Percentiles rank a stretch among this genome's conserved stretches.
Evolutionary conservation across 1,140 invertebrate species (phyloP).

Genomic region (Trichoplusia ni): DNA sequence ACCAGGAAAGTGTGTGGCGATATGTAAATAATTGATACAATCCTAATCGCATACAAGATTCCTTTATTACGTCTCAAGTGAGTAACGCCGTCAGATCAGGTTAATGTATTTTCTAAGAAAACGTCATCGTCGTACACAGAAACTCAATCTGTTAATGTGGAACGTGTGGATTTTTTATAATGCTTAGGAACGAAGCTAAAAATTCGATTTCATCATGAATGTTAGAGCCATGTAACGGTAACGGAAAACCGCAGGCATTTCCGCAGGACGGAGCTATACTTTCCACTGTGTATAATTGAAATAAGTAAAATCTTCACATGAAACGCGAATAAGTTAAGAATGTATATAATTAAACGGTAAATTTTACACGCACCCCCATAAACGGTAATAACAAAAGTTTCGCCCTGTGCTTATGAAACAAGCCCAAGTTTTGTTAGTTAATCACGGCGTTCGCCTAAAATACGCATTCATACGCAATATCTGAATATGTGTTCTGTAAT

Average conservation of each 20-base stretch:
- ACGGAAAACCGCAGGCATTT: slow-evolving; percentile 14
- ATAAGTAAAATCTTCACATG: slow-evolving; percentile 38
- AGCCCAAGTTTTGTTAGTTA: slow-evolving; percentile 57
- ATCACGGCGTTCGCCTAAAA: slow-evolving; percentile 54
- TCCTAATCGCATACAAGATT: slow-evolving; percentile 42
- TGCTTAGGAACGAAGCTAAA: slow-evolving; percentile 12
- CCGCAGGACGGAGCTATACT: not conserved
- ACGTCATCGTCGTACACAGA: not conserved
- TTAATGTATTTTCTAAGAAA: not conserved
- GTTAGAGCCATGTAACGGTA: not conserved
- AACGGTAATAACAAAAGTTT: slow-evolving; percentile 65
- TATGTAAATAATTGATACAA: slow-evolving; percentile 35
- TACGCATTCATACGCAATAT: slow-evolving; percentile 35
- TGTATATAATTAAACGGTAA: slow-evolving; percentile 55
- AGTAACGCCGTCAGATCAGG: not conserved
- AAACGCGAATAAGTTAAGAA: slow-evolving; percentile 42
- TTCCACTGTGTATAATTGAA: slow-evolving; percentile 32
- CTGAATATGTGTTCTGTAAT: slow-evolving; percentile 1
- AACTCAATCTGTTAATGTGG: not conserved
- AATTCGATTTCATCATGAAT: slow-evolving; percentile 18
- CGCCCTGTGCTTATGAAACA: slow-evolving; percentile 51
- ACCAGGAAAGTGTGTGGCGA: no score
- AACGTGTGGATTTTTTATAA: slow-evolving; percentile 1
- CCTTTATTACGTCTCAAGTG: slow-evolving; percentile 26
- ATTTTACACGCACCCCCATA: slow-evolving; percentile 51